Conservation (phyloP, 1,140 invertebrate species). For the Conus betulinus region DNA sequence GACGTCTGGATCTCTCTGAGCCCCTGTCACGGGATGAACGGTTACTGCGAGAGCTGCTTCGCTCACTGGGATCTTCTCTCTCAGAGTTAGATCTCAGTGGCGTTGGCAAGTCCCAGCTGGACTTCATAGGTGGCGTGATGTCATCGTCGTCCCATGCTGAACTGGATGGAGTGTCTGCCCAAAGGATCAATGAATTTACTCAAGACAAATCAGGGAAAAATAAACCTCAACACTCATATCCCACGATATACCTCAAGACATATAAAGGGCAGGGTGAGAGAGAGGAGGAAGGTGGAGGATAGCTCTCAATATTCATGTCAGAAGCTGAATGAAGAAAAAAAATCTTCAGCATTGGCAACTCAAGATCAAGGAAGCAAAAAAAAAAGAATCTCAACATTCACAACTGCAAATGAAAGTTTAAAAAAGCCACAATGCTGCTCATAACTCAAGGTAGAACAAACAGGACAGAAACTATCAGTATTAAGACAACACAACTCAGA, state of each 20-base stretch:
- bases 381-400: no score
- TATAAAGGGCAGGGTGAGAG: neutral
- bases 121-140: slow-evolving; percentile 81
- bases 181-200: neutral
- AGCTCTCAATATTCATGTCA: no score
- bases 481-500: no score
- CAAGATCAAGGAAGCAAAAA: no score
- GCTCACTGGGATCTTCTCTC: slow-evolving; percentile 36
- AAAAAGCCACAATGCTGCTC: no score
- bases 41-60: slow-evolving; percentile 19
- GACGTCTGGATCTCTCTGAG: slow-evolving; percentile 15
- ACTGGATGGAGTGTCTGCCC: slow-evolving; percentile 78
- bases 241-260: neutral
- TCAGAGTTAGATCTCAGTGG: slow-evolving; percentile 75
- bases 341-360: no score
- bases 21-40: neutral
- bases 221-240: neutral
- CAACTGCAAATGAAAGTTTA: no score
- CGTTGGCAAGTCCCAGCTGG: slow-evolving; percentile 95
- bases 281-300: no score
- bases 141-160: slow-evolving; percentile 87
- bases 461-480: no score
- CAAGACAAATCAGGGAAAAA: neutral
- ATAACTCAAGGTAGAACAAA: no score
- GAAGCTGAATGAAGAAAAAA: no score